These are phyloP conservation scores for Laupala kohalensis DNA, from an alignment of 1,140 invertebrate genomes.

Conservation along the genomic window DNA sequence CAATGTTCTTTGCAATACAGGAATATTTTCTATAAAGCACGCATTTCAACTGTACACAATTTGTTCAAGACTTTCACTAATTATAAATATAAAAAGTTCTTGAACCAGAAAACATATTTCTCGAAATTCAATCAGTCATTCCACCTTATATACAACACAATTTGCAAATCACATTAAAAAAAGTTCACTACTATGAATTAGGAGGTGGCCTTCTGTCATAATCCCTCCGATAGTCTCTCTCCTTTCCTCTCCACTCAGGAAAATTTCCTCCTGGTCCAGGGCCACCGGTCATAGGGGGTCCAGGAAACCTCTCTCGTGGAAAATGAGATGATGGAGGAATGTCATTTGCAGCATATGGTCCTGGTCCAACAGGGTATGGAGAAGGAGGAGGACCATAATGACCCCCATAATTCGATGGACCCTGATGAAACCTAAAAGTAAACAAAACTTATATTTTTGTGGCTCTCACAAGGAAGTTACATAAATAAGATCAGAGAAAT, in stretches of 20 bases:
- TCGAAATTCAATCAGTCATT: too few species aligned
- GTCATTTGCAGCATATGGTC: constrained; percentile 26
- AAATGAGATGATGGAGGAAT: constrained; percentile 26
- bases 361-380: constrained; percentile 18
- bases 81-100: background rate
- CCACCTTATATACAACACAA: background rate
- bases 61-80: background rate
- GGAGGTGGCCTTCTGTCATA: constrained; percentile 37
- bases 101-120: too few species aligned
- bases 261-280: constrained; percentile 32
- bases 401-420: constrained; percentile 26
- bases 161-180: background rate
- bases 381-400: constrained; percentile 26
- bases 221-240: constrained; percentile 36
- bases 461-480: too few species aligned
- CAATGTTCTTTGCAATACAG: background rate
- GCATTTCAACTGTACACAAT: background rate
- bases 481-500: too few species aligned
- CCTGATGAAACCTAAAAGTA: constrained; percentile 29
- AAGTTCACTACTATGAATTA: constrained; percentile 12
- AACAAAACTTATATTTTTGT: too few species aligned
- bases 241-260: constrained; percentile 24
- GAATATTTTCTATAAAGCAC: constrained; percentile 1
- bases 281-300: constrained; percentile 26
- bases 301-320: constrained; percentile 21